A percentile compares a stretch with the other conserved stretches of the same genome.
Conservation (phyloP, 2,113 vertebrate genomes). For the Ctenodactylus gundi region DNA sequence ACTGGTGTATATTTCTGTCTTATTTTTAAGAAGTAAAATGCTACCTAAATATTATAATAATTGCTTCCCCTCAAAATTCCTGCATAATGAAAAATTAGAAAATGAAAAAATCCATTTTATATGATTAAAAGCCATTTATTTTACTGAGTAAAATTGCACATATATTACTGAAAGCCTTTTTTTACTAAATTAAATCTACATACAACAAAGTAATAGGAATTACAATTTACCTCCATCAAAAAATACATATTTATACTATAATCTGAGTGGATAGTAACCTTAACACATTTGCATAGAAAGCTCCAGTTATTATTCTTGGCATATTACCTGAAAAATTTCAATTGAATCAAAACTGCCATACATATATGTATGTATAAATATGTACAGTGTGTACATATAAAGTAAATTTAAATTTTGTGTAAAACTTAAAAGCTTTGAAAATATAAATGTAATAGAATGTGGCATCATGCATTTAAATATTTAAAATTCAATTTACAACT, state of each 20-base stretch:
- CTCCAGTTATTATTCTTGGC: neutral
- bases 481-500: neutral
- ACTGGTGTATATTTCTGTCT: neutral
- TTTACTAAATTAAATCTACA: slow-evolving; percentile 46
- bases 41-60: slow-evolving; percentile 5
- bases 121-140: neutral
- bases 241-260: slow-evolving; percentile 1
- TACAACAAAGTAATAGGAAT: slow-evolving; percentile 18
- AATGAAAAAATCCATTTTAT: slow-evolving; percentile 3
- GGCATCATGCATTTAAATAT: neutral
- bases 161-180: neutral
- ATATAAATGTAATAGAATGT: neutral
- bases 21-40: neutral
- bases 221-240: neutral
- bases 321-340: too few species aligned
- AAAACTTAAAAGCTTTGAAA: neutral
- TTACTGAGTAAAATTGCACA: too few species aligned
- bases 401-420: neutral
- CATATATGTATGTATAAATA: neutral
- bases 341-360: neutral
- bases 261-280: neutral
- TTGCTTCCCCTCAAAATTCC: neutral
- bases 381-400: neutral
- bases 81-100: slow-evolving; percentile 7
- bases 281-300: neutral